These are phyloP conservation scores for Eudyptes chrysolophus DNA, from an alignment of 2,113 vertebrate genomes.

Conservation along the genomic window DNA sequence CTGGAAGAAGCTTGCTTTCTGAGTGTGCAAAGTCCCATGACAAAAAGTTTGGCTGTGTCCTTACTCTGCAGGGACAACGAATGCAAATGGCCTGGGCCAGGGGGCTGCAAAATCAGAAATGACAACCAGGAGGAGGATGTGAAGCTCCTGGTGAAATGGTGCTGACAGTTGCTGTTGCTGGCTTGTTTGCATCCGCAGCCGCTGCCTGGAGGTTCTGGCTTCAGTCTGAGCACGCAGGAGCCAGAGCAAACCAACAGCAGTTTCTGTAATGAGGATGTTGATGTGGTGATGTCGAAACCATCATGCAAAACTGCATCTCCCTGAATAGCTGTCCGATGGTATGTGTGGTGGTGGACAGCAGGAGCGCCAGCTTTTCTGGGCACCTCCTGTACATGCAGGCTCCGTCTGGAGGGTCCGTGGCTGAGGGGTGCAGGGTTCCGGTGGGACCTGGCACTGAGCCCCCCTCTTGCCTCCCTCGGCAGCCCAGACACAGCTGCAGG, in stretches of 20 bases:
- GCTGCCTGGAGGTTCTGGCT: neutral
- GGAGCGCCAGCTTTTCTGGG: neutral
- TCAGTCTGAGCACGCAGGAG: accelerated
- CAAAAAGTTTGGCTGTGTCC: neutral
- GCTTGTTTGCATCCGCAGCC: neutral
- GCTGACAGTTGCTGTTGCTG: neutral
- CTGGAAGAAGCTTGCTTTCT: neutral
- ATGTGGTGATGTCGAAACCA: neutral
- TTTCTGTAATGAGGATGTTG: neutral
- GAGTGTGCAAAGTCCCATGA: neutral
- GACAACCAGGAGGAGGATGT: neutral
- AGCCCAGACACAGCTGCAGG: neutral
- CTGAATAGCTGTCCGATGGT: accelerated
- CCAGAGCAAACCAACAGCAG: neutral
- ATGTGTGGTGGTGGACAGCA: accelerated
- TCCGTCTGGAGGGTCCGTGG: accelerated
- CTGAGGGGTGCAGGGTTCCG: accelerated
- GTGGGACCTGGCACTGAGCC: accelerated
- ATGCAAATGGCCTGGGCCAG: neutral
- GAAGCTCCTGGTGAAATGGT: neutral
- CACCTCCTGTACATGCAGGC: accelerated
- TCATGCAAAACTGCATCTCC: neutral
- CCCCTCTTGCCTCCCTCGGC: accelerated
- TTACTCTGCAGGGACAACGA: neutral
- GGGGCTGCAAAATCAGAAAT: neutral